These are phyloP conservation scores for Baryphthengus martii DNA, from an alignment of 2,113 vertebrate genomes.

Conservation along the genomic window DNA sequence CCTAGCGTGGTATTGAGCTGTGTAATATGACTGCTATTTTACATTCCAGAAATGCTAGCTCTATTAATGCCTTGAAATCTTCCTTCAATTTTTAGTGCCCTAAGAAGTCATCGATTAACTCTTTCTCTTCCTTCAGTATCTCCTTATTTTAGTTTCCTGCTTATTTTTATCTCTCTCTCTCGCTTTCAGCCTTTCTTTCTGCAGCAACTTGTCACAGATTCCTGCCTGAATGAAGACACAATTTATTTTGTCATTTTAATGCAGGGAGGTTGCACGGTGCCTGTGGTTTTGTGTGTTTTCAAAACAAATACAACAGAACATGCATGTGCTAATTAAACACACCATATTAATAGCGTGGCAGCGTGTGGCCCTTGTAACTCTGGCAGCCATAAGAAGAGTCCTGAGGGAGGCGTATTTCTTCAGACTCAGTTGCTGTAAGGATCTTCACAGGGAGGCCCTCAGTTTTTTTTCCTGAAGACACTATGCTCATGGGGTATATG, in stretches of 20 bases:
- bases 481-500: background rate
- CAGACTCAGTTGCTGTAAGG: background rate
- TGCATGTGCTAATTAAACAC: background rate
- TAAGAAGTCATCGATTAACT: background rate
- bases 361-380: background rate
- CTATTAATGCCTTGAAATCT: slow-evolving; percentile 6
- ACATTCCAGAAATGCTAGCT: slow-evolving; percentile 7
- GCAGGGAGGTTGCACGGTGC: background rate
- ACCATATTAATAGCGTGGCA: background rate
- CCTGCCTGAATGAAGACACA: background rate
- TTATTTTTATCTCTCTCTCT: background rate
- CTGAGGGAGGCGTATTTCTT: slow-evolving; percentile 3
- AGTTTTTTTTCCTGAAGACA: background rate
- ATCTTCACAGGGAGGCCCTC: background rate
- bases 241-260: background rate
- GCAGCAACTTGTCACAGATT: background rate
- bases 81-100: background rate
- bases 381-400: background rate
- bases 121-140: background rate
- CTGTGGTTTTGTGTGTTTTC: background rate
- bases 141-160: background rate
- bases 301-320: background rate
- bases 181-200: background rate
- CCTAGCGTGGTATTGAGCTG: background rate
- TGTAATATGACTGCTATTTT: background rate